A percentile compares a stretch with the other conserved stretches of the same genome.
phyloP scores from a whole-genome alignment of 2,888 invertebrate species.

The Adineta ricciae region DNA sequence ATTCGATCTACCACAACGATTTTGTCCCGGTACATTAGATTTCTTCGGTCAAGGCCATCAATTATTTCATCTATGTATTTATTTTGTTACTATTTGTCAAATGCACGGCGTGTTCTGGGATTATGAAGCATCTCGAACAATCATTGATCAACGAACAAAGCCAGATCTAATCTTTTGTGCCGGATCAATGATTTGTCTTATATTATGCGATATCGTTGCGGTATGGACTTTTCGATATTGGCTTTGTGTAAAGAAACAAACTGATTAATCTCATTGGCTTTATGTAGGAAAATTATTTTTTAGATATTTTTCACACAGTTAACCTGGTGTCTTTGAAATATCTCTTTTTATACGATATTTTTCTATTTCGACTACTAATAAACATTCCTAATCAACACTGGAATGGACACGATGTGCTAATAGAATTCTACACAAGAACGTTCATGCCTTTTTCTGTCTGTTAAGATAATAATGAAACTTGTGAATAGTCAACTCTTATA shows the following conservation, averaged over 20 bases:
- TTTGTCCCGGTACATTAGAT: slow-evolving; percentile 27
- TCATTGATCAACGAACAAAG: slow-evolving; percentile 7
- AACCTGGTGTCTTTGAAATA: not conserved
- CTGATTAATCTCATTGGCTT: not conserved
- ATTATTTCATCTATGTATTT: slow-evolving; percentile 30
- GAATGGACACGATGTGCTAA: too few relatives aligned
- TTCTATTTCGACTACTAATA: too few relatives aligned
- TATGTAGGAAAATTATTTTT: not conserved
- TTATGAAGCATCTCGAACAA: not conserved
- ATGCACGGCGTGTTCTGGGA: slow-evolving; percentile 25
- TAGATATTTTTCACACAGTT: not conserved
- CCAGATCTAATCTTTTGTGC: not conserved
- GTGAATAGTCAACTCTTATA: too few relatives aligned
- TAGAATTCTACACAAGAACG: too few relatives aligned
- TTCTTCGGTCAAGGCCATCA: slow-evolving; percentile 32
- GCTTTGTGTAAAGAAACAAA: not conserved
- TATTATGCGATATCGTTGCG: not conserved
- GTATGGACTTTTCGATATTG: not conserved
- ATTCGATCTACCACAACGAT: slow-evolving; percentile 31
- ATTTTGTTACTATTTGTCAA: slow-evolving; percentile 27
- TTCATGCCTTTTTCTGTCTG: too few relatives aligned
- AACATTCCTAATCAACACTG: too few relatives aligned
- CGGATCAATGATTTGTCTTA: not conserved
- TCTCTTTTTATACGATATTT: too few relatives aligned
- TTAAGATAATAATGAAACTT: too few relatives aligned